Base-by-base conservation (phyloP, 2,113 vertebrate genomes). In the Corapipo altera region DNA sequence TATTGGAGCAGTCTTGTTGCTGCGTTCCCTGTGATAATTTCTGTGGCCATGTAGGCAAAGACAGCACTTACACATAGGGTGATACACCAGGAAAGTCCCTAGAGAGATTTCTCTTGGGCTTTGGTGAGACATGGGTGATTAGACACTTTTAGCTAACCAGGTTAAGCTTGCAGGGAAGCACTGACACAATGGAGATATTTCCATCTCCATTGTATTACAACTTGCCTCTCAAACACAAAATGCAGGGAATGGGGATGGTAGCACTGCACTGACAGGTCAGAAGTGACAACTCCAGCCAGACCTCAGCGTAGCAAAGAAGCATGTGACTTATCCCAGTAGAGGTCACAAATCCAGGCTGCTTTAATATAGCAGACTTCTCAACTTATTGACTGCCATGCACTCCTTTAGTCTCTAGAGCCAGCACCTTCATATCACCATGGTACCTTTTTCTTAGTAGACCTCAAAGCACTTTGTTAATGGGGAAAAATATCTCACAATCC, bases 1-100 rank as follows among this genome's bases (percentile, higher is more conserved):
- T 33, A 28, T 6, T 72, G 70, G 27, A 49, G 13, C 43, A 37
- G 27, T 15, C 44, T 28, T 72, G 6, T 14, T 49, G 33, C 49
- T 37, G 44, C 5, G 19, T 27, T 26, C 15, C 19, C 41, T 2
- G 0, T 0, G 2, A n/a, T 33, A 28, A 49, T 10, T 72, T 55
- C 65, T 24, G 15, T 16, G 23, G 44, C 69, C 17, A 6, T 5
- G 15, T 9, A 61, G 49, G n/a, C 33, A 91, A 74, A 84, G 9
- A 33, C 27, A 61, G 35, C 64, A 26, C 9, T 46, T 19, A 64
- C 16, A 9, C 0, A 0, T 6, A 30, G 35, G 13, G 28, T 39
- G 32, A 59, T 15, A 33, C 23, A 64, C 6, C 26, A 16, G 39
- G 35, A 51, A 62, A 39, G 15, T 9, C 65, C 21, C 32, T 54